Evolutionary conservation across 2,113 vertebrate species (phyloP), one percentile per base, ranked within the genome.

Genomic region (Loxodonta africana): DNA sequence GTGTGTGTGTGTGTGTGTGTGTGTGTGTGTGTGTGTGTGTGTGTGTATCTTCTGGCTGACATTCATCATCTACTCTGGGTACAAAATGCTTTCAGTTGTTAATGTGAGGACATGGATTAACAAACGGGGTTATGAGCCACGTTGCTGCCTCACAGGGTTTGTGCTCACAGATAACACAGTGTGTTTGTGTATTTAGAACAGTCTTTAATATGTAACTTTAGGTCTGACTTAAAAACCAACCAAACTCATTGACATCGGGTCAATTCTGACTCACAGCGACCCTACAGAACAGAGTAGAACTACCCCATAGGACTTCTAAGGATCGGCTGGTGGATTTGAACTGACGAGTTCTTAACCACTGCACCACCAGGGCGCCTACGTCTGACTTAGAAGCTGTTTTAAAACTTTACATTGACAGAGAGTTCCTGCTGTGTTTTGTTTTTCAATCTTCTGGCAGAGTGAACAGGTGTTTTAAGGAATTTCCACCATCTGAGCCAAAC

Each of bases 151-250:
- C 1, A 4, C 11, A 30, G 6, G 9, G 65, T 44, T 44, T 63
- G 71, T 65, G 41, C 74, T 85, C 8, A 15, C 8, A 17, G 12
- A 7, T 17, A 5, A 5, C n/a, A n/a, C 46, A 0, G 0, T 7
- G 46, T n/a, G 26, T 33, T 8, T 48, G 0, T 85, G 74, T 26
- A 51, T 28, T 51, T 28, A 21, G 53, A 83, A 30, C 26, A 11
- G 18, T n/a, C 6, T 37, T 48, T n/a, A 12, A 23, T 9, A 11
- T 62, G 48, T 30, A 6, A 81, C 14, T 44, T 83, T 33, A 85
- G 67, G 48, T 81, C 73, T 69, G 44, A n/a, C 30, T 30, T 62
- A 3, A 6, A 41, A 44, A 28, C 4, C 53, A 57, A 12, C 53
- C 53, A 57, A 12, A 17, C 53, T 14, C 53, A 57, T 57, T 57